Conservation (phyloP, 64 coral and sea anemone species). For the Pocillopora verrucosa region DNA sequence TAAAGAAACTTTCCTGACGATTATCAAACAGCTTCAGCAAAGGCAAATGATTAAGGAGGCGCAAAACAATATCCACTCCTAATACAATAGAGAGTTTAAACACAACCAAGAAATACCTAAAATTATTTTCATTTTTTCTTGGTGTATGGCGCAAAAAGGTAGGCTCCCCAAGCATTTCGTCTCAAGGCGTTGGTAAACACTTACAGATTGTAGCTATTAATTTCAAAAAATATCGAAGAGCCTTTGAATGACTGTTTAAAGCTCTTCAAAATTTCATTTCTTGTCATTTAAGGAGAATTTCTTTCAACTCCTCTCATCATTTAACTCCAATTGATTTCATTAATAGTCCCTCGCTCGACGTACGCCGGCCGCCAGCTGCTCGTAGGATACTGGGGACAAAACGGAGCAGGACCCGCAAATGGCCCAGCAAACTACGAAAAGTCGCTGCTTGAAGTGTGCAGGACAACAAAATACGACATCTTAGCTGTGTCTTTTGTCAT, state of each 20-base stretch:
- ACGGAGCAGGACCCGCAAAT: conserved; percentile 76
- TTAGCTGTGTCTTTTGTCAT: conserved; percentile 72
- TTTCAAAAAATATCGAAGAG: too few relatives aligned
- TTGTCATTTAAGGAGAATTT: neutral
- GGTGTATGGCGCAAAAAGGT: too few relatives aligned
- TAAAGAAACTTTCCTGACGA: too few relatives aligned
- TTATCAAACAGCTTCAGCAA: too few relatives aligned
- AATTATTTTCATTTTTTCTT: too few relatives aligned
- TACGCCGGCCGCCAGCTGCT: conserved; percentile 55
- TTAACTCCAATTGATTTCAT: neutral
- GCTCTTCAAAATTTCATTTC: neutral
- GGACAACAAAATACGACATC: conserved; percentile 79
- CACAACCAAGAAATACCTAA: too few relatives aligned
- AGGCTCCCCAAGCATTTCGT: too few relatives aligned
- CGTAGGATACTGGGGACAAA: conserved; percentile 96
- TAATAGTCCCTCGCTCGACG: neutral
- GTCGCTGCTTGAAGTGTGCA: conserved; percentile 62
- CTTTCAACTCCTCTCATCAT: neutral
- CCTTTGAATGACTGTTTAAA: neutral
- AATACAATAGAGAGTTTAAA: too few relatives aligned
- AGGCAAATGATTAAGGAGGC: too few relatives aligned
- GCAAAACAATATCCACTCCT: too few relatives aligned
- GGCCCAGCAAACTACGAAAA: conserved; percentile 79
- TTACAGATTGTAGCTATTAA: too few relatives aligned
- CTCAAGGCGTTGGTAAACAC: too few relatives aligned